phyloP scores from a whole-genome alignment of 2,888 invertebrate genomes.

The Seladonia tumulorum region DNA sequence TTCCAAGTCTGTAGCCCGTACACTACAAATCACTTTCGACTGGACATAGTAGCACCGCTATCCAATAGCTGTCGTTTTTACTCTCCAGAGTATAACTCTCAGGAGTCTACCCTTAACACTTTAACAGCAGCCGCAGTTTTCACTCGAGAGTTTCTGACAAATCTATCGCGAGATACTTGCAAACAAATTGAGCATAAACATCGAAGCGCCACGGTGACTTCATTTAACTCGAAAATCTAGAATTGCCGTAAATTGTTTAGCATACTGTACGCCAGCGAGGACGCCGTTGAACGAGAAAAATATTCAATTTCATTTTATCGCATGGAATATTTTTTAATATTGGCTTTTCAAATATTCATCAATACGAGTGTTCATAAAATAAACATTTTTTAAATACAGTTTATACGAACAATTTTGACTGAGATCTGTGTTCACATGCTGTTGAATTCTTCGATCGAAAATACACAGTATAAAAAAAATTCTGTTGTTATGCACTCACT shows the following conservation, averaged over 20 bases:
- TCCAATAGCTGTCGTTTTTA: slow-evolving; percentile 11
- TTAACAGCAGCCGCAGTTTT: not conserved
- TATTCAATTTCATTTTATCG: too few species aligned
- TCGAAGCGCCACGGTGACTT: not conserved
- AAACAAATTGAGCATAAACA: not conserved
- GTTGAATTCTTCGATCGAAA: too few species aligned
- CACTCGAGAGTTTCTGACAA: not conserved
- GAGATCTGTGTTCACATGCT: too few species aligned
- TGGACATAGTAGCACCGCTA: not conserved
- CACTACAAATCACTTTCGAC: slow-evolving; percentile 3
- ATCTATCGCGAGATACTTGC: not conserved
- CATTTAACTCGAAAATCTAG: not conserved
- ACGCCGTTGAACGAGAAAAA: too few species aligned
- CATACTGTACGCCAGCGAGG: too few species aligned
- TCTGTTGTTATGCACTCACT: too few species aligned
- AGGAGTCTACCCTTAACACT: not conserved
- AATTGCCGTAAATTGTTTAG: not conserved
- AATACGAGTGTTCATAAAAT: too few species aligned
- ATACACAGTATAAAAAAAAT: too few species aligned
- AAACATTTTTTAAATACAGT: too few species aligned
- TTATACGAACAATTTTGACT: too few species aligned
- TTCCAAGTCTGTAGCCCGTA: not conserved
- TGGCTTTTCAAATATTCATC: too few species aligned
- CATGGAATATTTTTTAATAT: too few species aligned
- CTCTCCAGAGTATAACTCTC: not conserved